Evolutionary conservation across 2,797 vertebrate species (phyloP), one percentile per base, ranked within the genome.

Genomic region (Sebastes nivosus): DNA sequence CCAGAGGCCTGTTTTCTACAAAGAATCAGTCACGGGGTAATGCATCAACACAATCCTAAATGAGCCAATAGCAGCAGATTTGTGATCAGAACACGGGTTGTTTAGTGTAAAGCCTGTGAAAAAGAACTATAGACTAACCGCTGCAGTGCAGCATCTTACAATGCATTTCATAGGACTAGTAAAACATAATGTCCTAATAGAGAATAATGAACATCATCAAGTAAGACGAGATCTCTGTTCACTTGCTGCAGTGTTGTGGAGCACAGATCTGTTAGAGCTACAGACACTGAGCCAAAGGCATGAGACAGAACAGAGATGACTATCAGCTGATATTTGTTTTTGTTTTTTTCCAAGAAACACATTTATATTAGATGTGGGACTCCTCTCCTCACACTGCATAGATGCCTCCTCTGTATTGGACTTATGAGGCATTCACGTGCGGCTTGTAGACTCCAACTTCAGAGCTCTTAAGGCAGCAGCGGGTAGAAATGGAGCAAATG

Each of bases 311-410:
- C 29, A 29, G 50, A 72, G 67, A 68, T 52, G 82, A 85, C 67
- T 34, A 60, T 36, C 75, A 58, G 78, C 59, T 78, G 78, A 77
- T 77, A 22, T 66, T 84, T 79, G 55, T 78, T 76, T 57, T 34
- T 34, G 52, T 29, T 46, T 46, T 46, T 46, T 52, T n/a, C 46
- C 16, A 50, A 71, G 81, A 22, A 72, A 34, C 55, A 80, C 38
- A n/a, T 65, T 77, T 68, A 22, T 82, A 82, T 67, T 74, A 72
- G 60, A 86, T 12, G 10, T n/a, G 84, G 68, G 75, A 67, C 58
- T 70, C 38, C 52, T 42, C 24, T 42, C 34, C 24, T 30, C 0
- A 66, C 71, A 29, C 72, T 54, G 27, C 72, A 78, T n/a, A 68
- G 13, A 58, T 72, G 57, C 20, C 55, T n/a, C 57, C 30, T 70